Percentiles rank a stretch among this genome's conserved stretches.
These are phyloP conservation scores for Petrolisthes cinctipes DNA, from an alignment of 2,888 invertebrate genomes.

Conservation along the genomic window DNA sequence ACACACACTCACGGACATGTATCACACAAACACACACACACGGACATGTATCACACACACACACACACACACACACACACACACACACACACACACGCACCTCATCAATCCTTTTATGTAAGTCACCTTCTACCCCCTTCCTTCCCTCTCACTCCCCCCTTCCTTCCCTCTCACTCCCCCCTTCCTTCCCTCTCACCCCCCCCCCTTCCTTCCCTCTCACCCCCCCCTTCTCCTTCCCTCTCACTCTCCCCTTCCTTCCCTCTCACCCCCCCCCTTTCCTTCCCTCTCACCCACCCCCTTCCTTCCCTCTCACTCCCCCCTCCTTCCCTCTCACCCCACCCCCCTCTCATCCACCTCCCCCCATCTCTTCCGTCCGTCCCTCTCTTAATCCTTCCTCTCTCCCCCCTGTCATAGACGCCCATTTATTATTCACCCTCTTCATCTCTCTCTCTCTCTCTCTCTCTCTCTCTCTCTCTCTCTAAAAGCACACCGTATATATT, in stretches of 20 bases:
- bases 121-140: conserved; percentile 16
- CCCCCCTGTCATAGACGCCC: background rate
- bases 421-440: background rate
- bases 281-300: background rate
- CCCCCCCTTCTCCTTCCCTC: background rate
- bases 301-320: background rate
- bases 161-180: conserved; percentile 8
- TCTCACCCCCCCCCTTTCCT: background rate
- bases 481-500: background rate
- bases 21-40: too few species aligned
- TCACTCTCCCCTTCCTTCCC: background rate
- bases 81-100: conserved; percentile 5
- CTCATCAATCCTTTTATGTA: conserved; percentile 3
- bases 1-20: too few species aligned
- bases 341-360: background rate
- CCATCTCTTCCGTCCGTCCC: background rate
- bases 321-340: background rate
- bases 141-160: background rate
- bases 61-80: background rate
- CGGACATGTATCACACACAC: background rate
- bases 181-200: background rate
- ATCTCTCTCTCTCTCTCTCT: background rate
- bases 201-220: background rate
- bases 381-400: background rate
- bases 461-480: background rate